These are phyloP conservation scores for Calyptomena viridis DNA, from an alignment of 2,113 vertebrate species.

Conservation along the genomic window DNA sequence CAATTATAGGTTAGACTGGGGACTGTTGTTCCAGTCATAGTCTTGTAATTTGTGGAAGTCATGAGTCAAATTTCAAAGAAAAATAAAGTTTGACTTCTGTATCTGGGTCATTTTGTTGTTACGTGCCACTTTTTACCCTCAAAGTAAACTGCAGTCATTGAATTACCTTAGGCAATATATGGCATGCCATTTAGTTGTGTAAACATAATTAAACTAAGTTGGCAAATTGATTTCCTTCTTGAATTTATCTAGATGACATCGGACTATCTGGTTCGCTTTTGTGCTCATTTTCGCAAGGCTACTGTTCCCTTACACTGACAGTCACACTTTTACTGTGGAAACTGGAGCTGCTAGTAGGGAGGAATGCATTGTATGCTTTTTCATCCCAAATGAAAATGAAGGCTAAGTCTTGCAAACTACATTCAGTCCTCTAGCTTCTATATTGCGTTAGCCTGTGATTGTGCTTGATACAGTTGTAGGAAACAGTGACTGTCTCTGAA, in stretches of 20 bases:
- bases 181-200: neutral
- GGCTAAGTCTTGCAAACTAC: neutral
- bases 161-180: neutral
- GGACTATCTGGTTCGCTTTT: neutral
- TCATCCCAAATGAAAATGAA: neutral
- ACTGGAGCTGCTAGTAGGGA: neutral
- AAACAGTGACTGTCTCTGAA: neutral
- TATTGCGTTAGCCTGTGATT: neutral
- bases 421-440: neutral
- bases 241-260: neutral
- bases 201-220: neutral
- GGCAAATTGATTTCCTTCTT: neutral
- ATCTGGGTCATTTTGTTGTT: neutral
- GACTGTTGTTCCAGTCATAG: neutral
- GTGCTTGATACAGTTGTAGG: neutral
- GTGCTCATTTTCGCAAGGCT: neutral
- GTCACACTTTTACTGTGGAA: neutral
- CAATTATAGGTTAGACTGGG: neutral
- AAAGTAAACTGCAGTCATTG: neutral
- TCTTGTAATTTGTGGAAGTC: neutral
- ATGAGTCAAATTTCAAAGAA: neutral
- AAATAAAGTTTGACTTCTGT: neutral
- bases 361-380: neutral
- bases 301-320: neutral
- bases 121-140: neutral